These are phyloP conservation scores for Limenitis camilla DNA, from an alignment of 2,888 invertebrate species.

Conservation along the genomic window DNA sequence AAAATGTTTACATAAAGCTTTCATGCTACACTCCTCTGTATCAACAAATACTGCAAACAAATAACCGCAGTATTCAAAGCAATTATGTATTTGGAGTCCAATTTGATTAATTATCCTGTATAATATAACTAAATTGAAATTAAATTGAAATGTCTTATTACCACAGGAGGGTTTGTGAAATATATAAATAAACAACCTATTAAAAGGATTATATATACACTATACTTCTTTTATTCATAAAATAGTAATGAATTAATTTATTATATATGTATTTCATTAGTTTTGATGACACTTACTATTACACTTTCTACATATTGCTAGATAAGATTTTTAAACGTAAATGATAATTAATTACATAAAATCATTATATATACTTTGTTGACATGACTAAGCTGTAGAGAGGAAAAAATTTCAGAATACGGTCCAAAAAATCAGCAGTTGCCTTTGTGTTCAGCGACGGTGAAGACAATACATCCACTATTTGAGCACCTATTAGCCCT, in stretches of 20 bases:
- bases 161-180: too few species aligned
- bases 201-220: too few species aligned
- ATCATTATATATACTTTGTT: constrained; percentile 38
- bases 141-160: too few species aligned
- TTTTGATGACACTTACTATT: too few species aligned
- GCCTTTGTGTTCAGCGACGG: constrained; percentile 75
- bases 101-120: constrained; percentile 43
- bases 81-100: constrained; percentile 45
- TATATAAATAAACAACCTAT: too few species aligned
- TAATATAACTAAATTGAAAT: neutral
- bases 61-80: constrained; percentile 47
- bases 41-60: constrained; percentile 35
- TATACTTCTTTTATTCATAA: too few species aligned
- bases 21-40: constrained; percentile 43
- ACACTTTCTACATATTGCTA: too few species aligned
- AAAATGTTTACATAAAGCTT: constrained; percentile 39
- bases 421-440: constrained; percentile 76
- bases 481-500: constrained; percentile 83
- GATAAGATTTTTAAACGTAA: too few species aligned
- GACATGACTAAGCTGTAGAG: constrained; percentile 67
- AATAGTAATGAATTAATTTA: too few species aligned
- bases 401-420: constrained; percentile 81
- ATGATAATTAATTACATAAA: too few species aligned
- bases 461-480: constrained; percentile 78
- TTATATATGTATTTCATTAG: too few species aligned